These are phyloP conservation scores for Scolopax mira DNA, from an alignment of 2,113 vertebrate species.

Conservation along the genomic window DNA sequence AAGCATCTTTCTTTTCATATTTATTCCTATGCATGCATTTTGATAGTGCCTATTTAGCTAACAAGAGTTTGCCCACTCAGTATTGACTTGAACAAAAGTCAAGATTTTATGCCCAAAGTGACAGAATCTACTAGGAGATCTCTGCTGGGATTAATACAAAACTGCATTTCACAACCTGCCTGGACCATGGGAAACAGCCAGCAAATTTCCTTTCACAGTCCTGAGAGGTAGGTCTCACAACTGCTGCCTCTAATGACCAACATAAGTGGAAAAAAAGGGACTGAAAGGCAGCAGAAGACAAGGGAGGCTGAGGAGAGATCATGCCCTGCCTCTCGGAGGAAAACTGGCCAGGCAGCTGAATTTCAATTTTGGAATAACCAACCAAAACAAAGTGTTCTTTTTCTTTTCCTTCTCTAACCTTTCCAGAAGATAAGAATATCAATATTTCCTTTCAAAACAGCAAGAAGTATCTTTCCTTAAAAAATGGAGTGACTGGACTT, in stretches of 20 bases:
- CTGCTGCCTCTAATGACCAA: background rate
- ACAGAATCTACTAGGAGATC: background rate
- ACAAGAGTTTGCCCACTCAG: background rate
- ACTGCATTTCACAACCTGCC: background rate
- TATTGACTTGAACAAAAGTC: background rate
- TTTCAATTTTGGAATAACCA: background rate
- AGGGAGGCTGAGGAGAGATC: background rate
- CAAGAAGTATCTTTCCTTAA: background rate
- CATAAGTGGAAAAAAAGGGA: background rate
- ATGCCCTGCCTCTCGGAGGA: background rate
- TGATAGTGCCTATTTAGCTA: background rate
- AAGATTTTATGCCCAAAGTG: background rate
- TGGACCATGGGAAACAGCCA: background rate
- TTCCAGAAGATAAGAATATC: background rate
- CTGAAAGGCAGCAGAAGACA: accelerated
- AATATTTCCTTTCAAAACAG: background rate
- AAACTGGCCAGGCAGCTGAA: background rate
- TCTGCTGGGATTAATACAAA: background rate
- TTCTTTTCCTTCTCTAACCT: background rate
- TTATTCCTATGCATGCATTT: background rate
- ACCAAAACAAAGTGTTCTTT: background rate
- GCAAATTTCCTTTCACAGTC: background rate
- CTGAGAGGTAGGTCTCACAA: background rate
- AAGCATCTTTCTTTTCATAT: background rate
- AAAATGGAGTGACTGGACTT: background rate